These are phyloP conservation scores for Eciton burchellii DNA, from an alignment of 1,140 invertebrate species.

Conservation along the genomic window DNA sequence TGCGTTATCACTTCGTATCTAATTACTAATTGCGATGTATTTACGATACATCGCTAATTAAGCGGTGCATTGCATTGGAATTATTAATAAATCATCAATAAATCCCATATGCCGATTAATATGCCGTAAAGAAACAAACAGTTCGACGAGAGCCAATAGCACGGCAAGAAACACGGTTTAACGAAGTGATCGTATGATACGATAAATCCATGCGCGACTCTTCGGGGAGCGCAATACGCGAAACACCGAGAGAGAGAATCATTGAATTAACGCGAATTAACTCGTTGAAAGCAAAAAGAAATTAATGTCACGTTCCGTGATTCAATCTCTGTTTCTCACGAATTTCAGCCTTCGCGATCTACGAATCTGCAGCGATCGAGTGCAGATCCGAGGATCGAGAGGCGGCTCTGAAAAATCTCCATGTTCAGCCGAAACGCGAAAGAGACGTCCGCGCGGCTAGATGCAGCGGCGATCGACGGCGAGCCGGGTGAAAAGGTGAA, in stretches of 20 bases:
- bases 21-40: conserved; percentile 21
- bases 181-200: background rate
- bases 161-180: background rate
- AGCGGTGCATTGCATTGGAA: background rate
- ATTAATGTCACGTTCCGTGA: background rate
- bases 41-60: conserved; percentile 2
- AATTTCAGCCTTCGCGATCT: conserved; percentile 6
- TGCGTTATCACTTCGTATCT: background rate
- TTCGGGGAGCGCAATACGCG: background rate
- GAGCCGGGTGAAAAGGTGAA: background rate
- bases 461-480: background rate
- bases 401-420: background rate
- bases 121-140: background rate
- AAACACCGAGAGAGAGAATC: background rate
- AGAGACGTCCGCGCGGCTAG: background rate
- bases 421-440: conserved; percentile 13
- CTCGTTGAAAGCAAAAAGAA: no score
- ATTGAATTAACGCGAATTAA: conserved; percentile 1
- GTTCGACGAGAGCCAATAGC: background rate
- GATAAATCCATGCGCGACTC: background rate
- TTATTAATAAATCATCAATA: no score
- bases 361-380: conserved; percentile 23
- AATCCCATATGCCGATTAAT: background rate
- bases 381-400: background rate
- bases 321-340: background rate